Base-by-base conservation (phyloP, 2,888 invertebrate species). In the Ormyrus nitidulus region DNA sequence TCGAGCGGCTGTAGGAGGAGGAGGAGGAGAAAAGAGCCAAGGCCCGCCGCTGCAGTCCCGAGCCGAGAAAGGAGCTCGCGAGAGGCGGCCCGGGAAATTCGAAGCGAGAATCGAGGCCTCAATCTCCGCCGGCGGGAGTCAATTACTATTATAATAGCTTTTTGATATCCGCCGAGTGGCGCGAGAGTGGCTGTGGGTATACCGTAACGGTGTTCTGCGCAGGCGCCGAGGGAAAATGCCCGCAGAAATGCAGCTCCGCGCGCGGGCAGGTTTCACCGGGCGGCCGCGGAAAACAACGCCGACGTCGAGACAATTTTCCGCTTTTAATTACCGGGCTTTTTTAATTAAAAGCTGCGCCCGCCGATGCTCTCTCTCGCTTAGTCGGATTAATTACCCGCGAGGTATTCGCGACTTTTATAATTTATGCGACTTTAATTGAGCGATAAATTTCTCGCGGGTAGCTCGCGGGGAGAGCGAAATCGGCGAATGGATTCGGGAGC, bases 61-160 rank as follows among this genome's bases (percentile, higher is more conserved):
- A 34, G 34, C 34, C 34, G 34, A 34, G 34, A 34, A 34, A 34
- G 34, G 34, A 34, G 34, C 34, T 19, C 19, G 19, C 19, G 19
- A 19, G 19, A 19, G 19, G 34, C 34, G 34, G 34, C 34, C 34
- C 34, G 34, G 34, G 34, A 34, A 34, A 34, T 34, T 34, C 34
- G 56, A 56, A 5, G 7, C 6, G 59, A n/a, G 46, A 62, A 64
- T 13, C 13, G 54, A 53, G 56, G n/a, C 49, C 56, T 65, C 64
- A 53, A 74, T 65, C 56, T 48, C 66, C 62, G 66, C 46, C 58
- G 53, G 72, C 58, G 65, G 66, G 59, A 56, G 48, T 69, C 59
- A 46, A 69, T 79, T 79, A 79, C 74, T 79, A 69, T 74, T 74
- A 79, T 79, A 74, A 79, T 79, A 54, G 64, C 61, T 77, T 77